phyloP scores from a whole-genome alignment of 2,113 vertebrate species.

The Oxygymnocypris stewartii region DNA sequence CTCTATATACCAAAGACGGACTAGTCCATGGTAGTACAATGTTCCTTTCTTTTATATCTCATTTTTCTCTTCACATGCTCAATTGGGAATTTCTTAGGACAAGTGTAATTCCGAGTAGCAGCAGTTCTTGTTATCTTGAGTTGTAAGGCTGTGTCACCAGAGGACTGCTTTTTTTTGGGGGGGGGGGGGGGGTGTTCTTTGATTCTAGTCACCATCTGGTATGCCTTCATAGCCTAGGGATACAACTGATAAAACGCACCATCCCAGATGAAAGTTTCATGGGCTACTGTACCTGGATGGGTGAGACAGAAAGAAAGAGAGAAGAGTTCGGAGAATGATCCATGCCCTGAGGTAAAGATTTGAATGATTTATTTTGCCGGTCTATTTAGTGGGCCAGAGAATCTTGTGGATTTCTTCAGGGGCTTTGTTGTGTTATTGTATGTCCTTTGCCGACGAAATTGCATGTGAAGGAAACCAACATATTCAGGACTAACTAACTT shows the following conservation, averaged over 20 bases:
- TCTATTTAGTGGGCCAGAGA: conserved; percentile 23
- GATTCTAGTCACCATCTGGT: conserved; percentile 58
- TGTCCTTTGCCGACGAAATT: conserved; percentile 25
- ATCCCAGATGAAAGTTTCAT: conserved; percentile 55
- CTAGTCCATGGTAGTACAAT: conserved; percentile 10
- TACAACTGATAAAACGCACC: conserved; percentile 55
- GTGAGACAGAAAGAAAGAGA: conserved; percentile 38
- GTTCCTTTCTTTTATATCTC: conserved; percentile 32
- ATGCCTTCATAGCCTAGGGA: conserved; percentile 51
- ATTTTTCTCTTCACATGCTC: conserved; percentile 42
- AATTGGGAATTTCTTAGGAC: conserved; percentile 49
- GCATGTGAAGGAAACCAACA: neutral
- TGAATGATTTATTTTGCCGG: conserved; percentile 50
- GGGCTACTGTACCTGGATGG: conserved; percentile 53
- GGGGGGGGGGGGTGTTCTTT: conserved; percentile 48
- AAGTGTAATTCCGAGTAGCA: conserved; percentile 44
- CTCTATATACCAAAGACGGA: conserved; percentile 26
- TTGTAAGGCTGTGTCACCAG: conserved; percentile 56
- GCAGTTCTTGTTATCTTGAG: conserved; percentile 49
- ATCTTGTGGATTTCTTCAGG: neutral
- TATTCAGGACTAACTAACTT: neutral
- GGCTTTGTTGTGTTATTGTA: conserved; percentile 29
- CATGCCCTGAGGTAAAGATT: conserved; percentile 52
- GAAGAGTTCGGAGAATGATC: conserved; percentile 48
- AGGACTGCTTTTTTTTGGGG: conserved; percentile 51